Percentiles rank a stretch among this genome's conserved stretches.
Conservation (phyloP, 1,140 invertebrate species). For the Drosophila burlai region DNA sequence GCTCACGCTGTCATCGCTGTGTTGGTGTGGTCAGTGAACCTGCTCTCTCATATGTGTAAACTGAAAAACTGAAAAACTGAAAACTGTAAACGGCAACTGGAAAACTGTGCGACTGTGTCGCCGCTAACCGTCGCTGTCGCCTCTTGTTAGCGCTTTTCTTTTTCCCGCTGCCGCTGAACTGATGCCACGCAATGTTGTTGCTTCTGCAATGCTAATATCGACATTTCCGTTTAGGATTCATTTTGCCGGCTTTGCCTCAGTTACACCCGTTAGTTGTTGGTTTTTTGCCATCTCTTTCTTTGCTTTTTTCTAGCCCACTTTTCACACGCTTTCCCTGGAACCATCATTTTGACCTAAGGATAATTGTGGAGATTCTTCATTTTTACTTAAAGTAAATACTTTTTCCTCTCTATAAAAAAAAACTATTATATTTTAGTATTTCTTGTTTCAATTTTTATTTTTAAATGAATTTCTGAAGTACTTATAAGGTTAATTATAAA, state of each 20-base stretch:
- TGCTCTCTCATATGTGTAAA: conserved; percentile 57
- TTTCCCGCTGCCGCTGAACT: conserved; percentile 5
- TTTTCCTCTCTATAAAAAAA: too few relatives aligned
- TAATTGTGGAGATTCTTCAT: conserved; percentile 9
- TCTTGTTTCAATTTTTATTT: too few relatives aligned
- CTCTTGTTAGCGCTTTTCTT: conserved; percentile 47
- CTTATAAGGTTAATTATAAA: too few relatives aligned
- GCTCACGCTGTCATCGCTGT: conserved; percentile 49
- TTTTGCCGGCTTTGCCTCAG: conserved; percentile 56
- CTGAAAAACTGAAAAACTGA: conserved; percentile 48
- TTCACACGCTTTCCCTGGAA: conserved; percentile 11
- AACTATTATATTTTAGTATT: too few relatives aligned
- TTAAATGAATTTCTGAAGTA: too few relatives aligned
- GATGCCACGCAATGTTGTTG: conserved; percentile 28
- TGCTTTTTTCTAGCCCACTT: conserved; percentile 25
- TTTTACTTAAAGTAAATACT: too few relatives aligned
- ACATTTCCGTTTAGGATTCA: conserved; percentile 83
- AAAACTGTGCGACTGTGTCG: conserved; percentile 57
- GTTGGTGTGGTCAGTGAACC: conserved; percentile 70
- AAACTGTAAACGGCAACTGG: conserved; percentile 61
- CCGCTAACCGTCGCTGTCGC: conserved; percentile 64
- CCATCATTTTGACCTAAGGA: conserved; percentile 36
- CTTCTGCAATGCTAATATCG: conserved; percentile 76
- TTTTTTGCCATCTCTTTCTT: conserved; percentile 7
- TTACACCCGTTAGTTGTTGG: conserved; percentile 65